Base-by-base conservation (phyloP, 2,888 invertebrate species). In the Neoaliturus tenellus region DNA sequence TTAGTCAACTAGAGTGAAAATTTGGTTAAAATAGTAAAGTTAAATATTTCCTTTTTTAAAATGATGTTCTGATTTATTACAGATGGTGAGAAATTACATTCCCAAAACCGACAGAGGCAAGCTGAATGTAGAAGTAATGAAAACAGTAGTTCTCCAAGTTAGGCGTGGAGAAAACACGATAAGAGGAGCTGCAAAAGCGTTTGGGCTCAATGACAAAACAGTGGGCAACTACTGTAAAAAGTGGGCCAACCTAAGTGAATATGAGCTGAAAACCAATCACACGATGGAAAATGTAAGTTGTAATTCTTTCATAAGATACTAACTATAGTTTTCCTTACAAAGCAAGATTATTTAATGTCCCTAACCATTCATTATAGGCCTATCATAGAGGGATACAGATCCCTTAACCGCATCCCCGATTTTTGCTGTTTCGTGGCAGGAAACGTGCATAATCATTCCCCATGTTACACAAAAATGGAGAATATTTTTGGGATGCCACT, bases 151-250 rank as follows among this genome's bases (percentile, higher is more conserved):
- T 51, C 39, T 80, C 1, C 41, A 35, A 80, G 80, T 51, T 17
- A 80, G 58, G 35, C 28, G n/a, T 20, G 41, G 28, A 23, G 17
- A 41, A 14, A 25, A 80, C 51, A 41, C 80, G 31, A 35, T 80
- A 14, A 8, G 80, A 55, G 41, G 80, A 23, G 35, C 55, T 41
- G 80, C 55, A 28, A 41, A 80, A 80, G 31, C 25, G 3, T 55
- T 48, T 55, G 80, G 55, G 1, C 35, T 80, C 6, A 80, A 80
- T 41, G 39, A 41, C 35, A 81, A 81, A 51, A 81, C 81, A 17
- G 58, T 81, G 17, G 80, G 41, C 20, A 80, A 80, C 35, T 80
- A 80, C 35, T 80, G 80, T 58, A 80, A 80, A 41, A 80, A 55
- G 55, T 80, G 39, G 44, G 35, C 35, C 44, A 44, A 75, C 44